Evolutionary conservation across 2,113 vertebrate species (phyloP).

Genomic region (Aptenodytes patagonicus): DNA sequence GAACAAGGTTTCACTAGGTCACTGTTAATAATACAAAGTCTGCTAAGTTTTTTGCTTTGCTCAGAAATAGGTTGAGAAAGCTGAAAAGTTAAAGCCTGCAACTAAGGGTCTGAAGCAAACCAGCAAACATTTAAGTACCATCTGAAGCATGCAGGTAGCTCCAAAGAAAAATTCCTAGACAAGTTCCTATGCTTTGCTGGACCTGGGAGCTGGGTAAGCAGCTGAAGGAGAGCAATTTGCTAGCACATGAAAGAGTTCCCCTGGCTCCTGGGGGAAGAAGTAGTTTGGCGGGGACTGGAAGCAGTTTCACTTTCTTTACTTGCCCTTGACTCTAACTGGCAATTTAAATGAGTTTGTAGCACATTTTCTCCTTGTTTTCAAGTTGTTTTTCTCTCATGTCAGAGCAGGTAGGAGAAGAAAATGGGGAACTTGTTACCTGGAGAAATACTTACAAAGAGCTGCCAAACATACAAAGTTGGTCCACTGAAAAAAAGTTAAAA

Average conservation of each 20-base stretch:
- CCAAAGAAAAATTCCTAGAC: not conserved
- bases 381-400: not conserved
- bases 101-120: not conserved
- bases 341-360: not conserved
- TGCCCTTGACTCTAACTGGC: not conserved
- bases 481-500: not conserved
- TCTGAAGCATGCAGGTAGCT: not conserved
- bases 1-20: not conserved
- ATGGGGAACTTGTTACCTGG: not conserved
- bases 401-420: not conserved
- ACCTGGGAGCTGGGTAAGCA: not conserved
- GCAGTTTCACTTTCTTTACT: not conserved
- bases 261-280: not conserved
- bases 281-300: not conserved
- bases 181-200: not conserved
- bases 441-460: not conserved
- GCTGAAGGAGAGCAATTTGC: not conserved
- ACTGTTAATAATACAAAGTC: not conserved
- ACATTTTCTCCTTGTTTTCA: not conserved
- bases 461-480: not conserved
- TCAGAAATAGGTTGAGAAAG: not conserved
- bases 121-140: not conserved
- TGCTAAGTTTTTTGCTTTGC: not conserved
- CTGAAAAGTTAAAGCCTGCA: not conserved
- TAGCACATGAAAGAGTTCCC: not conserved